Percentiles rank a stretch among this genome's conserved stretches.
These are phyloP conservation scores for Sycophaga agraensis DNA, from an alignment of 1,140 invertebrate species.

Conservation along the genomic window DNA sequence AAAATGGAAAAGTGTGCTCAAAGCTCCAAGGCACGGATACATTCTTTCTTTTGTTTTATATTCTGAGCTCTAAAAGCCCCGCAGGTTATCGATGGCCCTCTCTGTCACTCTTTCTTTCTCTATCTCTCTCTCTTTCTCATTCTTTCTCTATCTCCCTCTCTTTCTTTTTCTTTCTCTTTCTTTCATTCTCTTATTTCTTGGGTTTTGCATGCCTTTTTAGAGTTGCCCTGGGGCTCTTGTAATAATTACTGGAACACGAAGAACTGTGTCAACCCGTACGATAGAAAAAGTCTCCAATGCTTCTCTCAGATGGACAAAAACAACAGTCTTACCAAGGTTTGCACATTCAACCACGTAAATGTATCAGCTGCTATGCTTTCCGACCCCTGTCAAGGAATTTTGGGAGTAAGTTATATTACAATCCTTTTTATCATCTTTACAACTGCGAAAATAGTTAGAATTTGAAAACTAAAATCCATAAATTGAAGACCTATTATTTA, in stretches of 20 bases:
- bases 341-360: constrained; percentile 70
- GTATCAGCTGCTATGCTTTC: constrained; percentile 70
- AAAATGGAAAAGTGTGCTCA: background rate
- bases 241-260: constrained; percentile 91
- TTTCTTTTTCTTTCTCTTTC: constrained; percentile 1
- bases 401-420: constrained; percentile 99
- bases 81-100: too few relatives aligned
- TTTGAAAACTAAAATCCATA: too few relatives aligned
- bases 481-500: too few relatives aligned
- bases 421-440: too few relatives aligned
- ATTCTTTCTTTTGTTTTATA: constrained; percentile 11
- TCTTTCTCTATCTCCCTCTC: background rate
- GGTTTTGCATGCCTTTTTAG: constrained; percentile 61
- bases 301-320: constrained; percentile 64
- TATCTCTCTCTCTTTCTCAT: constrained; percentile 23
- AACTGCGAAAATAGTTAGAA: too few relatives aligned
- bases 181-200: background rate
- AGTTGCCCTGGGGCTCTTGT: constrained; percentile 94
- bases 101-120: background rate
- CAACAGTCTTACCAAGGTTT: constrained; percentile 62
- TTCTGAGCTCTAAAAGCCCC: constrained; percentile 26
- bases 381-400: constrained; percentile 91
- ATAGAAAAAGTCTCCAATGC: constrained; percentile 69
- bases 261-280: constrained; percentile 80
- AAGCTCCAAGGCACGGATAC: background rate